phyloP scores from a whole-genome alignment of 92 coral and sea anemone species.

The Palythoa caribaeorum region DNA sequence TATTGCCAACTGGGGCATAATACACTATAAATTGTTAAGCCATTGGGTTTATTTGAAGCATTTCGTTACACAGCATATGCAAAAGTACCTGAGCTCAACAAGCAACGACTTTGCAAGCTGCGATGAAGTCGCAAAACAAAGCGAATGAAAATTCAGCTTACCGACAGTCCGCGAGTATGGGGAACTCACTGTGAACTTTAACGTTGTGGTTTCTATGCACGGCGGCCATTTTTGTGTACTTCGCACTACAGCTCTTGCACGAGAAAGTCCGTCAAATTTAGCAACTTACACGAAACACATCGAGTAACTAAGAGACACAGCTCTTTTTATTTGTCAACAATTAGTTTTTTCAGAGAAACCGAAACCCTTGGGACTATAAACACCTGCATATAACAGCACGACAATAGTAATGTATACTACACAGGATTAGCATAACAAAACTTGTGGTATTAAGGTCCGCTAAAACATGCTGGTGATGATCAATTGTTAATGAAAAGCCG shows the following conservation, averaged over 20 bases:
- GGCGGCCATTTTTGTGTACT: neutral
- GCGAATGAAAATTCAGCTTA: neutral
- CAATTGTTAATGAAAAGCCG: slow-evolving; percentile 27
- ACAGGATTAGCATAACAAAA: slow-evolving; percentile 27
- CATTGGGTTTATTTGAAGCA: too few species aligned
- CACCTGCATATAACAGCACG: neutral
- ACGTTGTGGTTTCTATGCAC: neutral
- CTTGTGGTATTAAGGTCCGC: neutral
- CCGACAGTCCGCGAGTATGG: slow-evolving; percentile 3
- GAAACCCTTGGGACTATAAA: slow-evolving; percentile 18
- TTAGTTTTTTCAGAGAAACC: neutral
- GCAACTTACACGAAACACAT: neutral
- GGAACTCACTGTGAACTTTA: slow-evolving; percentile 18
- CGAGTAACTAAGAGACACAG: slow-evolving; percentile 35
- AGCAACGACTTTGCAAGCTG: too few species aligned
- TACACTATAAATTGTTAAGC: too few species aligned
- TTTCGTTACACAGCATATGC: too few species aligned
- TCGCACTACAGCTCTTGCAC: neutral
- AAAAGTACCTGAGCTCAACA: too few species aligned
- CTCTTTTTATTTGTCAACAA: neutral
- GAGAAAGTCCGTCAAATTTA: neutral
- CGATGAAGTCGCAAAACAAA: too few species aligned
- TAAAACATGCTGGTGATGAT: neutral
- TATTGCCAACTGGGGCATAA: too few species aligned
- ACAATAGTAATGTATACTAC: neutral